Base-by-base conservation (phyloP, 2,888 invertebrate species). In the Micropterix aruncella region DNA sequence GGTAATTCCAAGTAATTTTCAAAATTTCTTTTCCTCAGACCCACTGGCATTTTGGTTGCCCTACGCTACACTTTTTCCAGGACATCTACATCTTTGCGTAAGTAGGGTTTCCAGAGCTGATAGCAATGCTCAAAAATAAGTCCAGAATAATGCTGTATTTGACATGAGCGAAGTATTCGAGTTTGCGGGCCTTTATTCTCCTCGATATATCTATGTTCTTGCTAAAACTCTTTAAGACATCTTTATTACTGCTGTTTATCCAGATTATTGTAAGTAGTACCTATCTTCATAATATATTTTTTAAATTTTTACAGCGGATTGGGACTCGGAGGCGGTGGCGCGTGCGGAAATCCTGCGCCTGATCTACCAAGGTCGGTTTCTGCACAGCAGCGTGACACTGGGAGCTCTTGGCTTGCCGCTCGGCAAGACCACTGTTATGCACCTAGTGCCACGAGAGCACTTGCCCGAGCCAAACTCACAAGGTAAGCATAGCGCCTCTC, bases 351-450 rank as follows among this genome's bases (percentile, higher is more conserved):
- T 99, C 68, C 79, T 99, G 60, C 85, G 97, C 66, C 83, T 99
- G 67, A 99, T 99, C 68, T 99, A 97, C 75, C 99, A 99, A 77
- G 99, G 99, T 55, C 84, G 99, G 60, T 99, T 97, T 79, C 79
- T 97, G 63, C 97, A 97, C 77, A 96, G 96, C 75, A 96, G 95
- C 70, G 97, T 97, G 63, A 96, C 95, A 60, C 79, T 96, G 64
- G 93, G 93, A 64, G 97, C 97, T 59, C 80, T 99, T 60, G 94
- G 95, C 61, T 80, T 99, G 69, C 92, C 94, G 53, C 80, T 89
- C 57, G 96, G 96, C 56, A 95, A 94, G 73, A 97, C 96, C 60
- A 95, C 96, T 62, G 97, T 99, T 64, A 99, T 99, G 97, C 99
- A 99, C 76, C 83, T 99, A 61, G 97, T 99, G 66, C 95, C 97